Percentiles rank a stretch among this genome's conserved stretches.
Evolutionary conservation across 2,113 vertebrate genomes (phyloP).

Genomic region (Abramis brama): DNA sequence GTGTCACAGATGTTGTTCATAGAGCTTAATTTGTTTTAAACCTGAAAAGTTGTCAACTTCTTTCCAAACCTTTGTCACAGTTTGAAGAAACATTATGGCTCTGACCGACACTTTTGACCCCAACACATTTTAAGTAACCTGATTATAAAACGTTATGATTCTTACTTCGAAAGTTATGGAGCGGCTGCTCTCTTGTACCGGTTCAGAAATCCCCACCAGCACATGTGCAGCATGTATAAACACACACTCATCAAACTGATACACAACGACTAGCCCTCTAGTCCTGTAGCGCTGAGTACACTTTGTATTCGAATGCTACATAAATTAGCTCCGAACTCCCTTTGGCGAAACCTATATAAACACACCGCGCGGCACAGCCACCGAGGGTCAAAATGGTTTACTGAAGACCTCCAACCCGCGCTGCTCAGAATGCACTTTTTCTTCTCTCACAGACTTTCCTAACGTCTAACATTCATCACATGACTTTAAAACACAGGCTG

Average conservation of each 20-base stretch:
- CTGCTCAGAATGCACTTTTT: constrained; percentile 60
- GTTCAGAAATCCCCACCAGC: constrained; percentile 10
- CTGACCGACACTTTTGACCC: background rate
- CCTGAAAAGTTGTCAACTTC: background rate
- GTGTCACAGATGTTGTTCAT: background rate
- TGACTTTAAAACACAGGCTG: constrained; percentile 10
- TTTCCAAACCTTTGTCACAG: background rate
- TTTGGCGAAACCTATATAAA: constrained; percentile 66
- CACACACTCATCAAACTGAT: constrained; percentile 69
- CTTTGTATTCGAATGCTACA: constrained; percentile 69
- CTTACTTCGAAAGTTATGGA: background rate
- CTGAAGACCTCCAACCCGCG: constrained; percentile 63
- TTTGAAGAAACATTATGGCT: background rate
- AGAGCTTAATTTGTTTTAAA: background rate
- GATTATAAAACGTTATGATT: background rate
- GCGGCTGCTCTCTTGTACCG: constrained; percentile 30
- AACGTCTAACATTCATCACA: constrained; percentile 23
- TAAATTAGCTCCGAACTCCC: constrained; percentile 70
- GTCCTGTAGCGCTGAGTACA: constrained; percentile 63
- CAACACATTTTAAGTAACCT: background rate
- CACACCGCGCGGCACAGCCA: constrained; percentile 56
- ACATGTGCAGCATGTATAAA: constrained; percentile 68
- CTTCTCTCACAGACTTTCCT: constrained; percentile 37
- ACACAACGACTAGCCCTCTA: constrained; percentile 62
- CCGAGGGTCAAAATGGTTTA: constrained; percentile 68